Conservation (phyloP, 2,113 vertebrate genomes). For the Ploceus nigricollis region DNA sequence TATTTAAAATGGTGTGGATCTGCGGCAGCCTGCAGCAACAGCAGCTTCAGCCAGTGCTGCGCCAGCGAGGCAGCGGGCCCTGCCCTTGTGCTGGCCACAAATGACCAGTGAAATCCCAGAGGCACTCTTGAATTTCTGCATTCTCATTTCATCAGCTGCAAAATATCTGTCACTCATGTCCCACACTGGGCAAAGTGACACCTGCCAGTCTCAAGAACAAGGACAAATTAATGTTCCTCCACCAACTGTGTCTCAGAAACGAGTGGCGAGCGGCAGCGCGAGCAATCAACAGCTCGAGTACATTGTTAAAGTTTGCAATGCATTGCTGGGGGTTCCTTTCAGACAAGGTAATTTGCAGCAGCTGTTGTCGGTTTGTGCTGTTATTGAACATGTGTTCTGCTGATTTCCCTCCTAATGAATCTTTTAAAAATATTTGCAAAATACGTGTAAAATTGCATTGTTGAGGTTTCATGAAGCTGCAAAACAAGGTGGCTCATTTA, state of each 20-base stretch:
- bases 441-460: not conserved
- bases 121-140: constrained; percentile 94
- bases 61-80: constrained; percentile 77
- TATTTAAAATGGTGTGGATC: constrained; percentile 59
- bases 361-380: constrained; percentile 31
- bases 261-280: constrained; percentile 23
- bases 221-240: constrained; percentile 80
- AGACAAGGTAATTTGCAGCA: constrained; percentile 61
- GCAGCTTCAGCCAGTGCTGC: constrained; percentile 44
- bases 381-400: constrained; percentile 25
- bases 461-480: not conserved
- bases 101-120: constrained; percentile 94
- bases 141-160: constrained; percentile 90
- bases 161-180: constrained; percentile 84
- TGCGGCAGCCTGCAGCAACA: constrained; percentile 46
- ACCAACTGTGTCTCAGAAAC: constrained; percentile 66
- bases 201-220: constrained; percentile 97
- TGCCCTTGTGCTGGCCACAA: constrained; percentile 90
- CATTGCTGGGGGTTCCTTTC: constrained; percentile 55
- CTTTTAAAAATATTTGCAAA: constrained; percentile 56
- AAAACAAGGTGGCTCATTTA: not conserved
- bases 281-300: constrained; percentile 51
- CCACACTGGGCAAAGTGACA: constrained; percentile 90
- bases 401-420: constrained; percentile 23
- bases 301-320: constrained; percentile 67